Conservation (phyloP, 1,140 invertebrate genomes). For the Lasioglossum albipes region DNA sequence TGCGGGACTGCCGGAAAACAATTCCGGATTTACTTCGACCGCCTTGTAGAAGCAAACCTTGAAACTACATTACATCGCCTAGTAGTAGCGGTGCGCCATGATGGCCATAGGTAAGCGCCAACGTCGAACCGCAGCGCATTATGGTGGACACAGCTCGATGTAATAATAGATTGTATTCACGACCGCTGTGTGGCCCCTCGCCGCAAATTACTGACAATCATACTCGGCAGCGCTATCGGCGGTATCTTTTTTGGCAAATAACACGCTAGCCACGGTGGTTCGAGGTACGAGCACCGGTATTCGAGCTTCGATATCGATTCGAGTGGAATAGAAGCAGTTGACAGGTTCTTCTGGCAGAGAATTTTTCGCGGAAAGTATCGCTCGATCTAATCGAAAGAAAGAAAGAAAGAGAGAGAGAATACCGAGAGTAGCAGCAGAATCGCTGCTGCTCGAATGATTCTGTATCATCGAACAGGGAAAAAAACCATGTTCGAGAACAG, state of each 20-base stretch:
- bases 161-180: slow-evolving; percentile 70
- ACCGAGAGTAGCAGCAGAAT: too few species aligned
- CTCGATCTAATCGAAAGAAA: too few species aligned
- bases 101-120: slow-evolving; percentile 1
- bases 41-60: background rate
- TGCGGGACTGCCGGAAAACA: too few species aligned
- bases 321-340: background rate
- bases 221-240: slow-evolving; percentile 57
- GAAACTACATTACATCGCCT: background rate
- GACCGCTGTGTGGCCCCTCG: slow-evolving; percentile 41
- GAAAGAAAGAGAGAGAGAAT: too few species aligned
- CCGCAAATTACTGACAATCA: slow-evolving; percentile 71
- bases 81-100: background rate
- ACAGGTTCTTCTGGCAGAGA: background rate
- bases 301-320: background rate
- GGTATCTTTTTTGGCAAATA: slow-evolving; percentile 70
- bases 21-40: too few species aligned
- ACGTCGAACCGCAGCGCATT: slow-evolving; percentile 6
- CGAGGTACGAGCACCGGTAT: background rate
- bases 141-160: slow-evolving; percentile 50
- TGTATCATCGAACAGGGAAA: too few species aligned
- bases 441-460: too few species aligned
- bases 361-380: background rate
- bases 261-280: slow-evolving; percentile 43
- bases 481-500: too few species aligned